Evolutionary conservation across 1,140 invertebrate genomes (phyloP).

Genomic region (Vollenhovia emeryi): DNA sequence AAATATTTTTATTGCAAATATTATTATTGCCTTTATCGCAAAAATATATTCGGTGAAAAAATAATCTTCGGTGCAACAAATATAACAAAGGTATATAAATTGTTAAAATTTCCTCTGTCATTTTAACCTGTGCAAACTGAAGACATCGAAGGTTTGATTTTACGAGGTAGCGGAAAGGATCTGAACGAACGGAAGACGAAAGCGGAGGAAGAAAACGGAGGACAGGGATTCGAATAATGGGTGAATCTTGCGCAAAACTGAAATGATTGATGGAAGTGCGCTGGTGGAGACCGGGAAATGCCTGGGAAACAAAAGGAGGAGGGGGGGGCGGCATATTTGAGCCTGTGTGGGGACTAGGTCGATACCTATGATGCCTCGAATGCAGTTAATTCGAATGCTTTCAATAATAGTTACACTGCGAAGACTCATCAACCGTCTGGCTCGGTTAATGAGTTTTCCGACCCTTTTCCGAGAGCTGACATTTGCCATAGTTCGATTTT

Average conservation of each 20-base stretch:
- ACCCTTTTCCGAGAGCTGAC: slow-evolving; percentile 50
- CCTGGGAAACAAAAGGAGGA: slow-evolving; percentile 66
- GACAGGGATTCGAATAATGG: slow-evolving; percentile 65
- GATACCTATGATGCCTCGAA: slow-evolving; percentile 56
- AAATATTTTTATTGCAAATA: not conserved
- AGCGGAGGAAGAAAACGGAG: slow-evolving; percentile 15
- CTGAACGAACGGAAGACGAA: slow-evolving; percentile 34
- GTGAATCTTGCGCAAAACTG: slow-evolving; percentile 71
- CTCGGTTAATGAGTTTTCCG: slow-evolving; percentile 65
- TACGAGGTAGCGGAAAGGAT: slow-evolving; percentile 7
- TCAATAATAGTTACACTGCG: slow-evolving; percentile 69
- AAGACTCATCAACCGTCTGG: slow-evolving; percentile 59
- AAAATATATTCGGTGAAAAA: not conserved
- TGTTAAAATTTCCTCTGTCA: not conserved
- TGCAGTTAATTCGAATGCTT: slow-evolving; percentile 65
- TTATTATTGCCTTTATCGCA: not conserved
- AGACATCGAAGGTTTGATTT: slow-evolving; percentile 42
- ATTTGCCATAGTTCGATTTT: slow-evolving; percentile 65
- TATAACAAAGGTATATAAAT: not conserved
- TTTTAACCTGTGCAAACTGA: slow-evolving; percentile 27
- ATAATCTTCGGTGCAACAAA: not conserved
- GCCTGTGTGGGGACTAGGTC: slow-evolving; percentile 60
- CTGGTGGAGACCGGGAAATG: slow-evolving; percentile 33
- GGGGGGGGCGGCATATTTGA: slow-evolving; percentile 70
- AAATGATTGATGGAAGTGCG: slow-evolving; percentile 72